phyloP scores from a whole-genome alignment of 2,113 vertebrate species.

The Dolichallabes microphthalmus region DNA sequence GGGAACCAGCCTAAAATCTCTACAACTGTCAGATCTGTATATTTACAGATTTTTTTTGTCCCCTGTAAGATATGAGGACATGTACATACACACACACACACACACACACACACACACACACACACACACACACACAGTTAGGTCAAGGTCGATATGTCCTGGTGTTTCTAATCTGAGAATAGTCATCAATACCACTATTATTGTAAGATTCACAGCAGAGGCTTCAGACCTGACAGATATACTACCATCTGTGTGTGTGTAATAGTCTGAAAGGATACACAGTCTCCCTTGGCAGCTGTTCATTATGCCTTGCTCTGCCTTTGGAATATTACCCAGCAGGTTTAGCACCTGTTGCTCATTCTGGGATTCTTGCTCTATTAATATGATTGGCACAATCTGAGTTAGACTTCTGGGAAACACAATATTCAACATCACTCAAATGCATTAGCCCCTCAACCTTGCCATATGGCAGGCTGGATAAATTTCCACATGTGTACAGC shows the following conservation, averaged over 20 bases:
- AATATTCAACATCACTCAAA: background rate
- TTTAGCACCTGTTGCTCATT: conserved; percentile 50
- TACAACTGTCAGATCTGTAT: background rate
- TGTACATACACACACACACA: background rate
- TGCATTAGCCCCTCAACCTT: background rate
- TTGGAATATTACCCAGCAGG: conserved; percentile 43
- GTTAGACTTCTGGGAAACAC: conserved; percentile 1
- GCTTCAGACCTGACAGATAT: background rate
- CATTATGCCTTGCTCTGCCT: conserved; percentile 38
- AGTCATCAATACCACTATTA: conserved; percentile 24
- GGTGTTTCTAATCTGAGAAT: conserved; percentile 26
- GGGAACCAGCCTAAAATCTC: background rate
- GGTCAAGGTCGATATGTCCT: background rate
- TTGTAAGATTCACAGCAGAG: background rate
- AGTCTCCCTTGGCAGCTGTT: conserved; percentile 39
- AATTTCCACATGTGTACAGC: background rate
- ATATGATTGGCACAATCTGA: conserved; percentile 20
- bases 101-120: background rate
- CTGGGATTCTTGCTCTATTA: conserved; percentile 26
- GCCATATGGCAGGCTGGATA: background rate
- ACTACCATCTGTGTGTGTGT: background rate
- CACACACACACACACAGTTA: background rate
- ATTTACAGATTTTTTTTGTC: background rate
- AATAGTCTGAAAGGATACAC: conserved; percentile 3
- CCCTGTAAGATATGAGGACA: background rate